These are phyloP conservation scores for Scaptomyza parva DNA, from an alignment of 2,888 invertebrate species.

Conservation along the genomic window DNA sequence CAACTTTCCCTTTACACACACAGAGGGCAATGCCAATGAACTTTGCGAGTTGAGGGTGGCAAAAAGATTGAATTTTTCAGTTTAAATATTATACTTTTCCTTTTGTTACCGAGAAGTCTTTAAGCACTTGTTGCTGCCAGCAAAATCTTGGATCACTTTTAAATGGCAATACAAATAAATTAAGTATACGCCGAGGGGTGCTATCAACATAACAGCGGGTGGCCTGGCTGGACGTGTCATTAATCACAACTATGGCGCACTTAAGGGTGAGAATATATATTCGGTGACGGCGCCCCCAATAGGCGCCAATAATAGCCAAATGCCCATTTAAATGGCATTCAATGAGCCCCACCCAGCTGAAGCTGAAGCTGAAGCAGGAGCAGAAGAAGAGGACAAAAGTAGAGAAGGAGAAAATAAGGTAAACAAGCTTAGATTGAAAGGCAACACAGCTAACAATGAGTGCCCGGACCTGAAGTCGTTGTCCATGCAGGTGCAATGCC, in stretches of 20 bases:
- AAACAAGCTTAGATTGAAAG: slow-evolving; percentile 38
- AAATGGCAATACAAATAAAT: slow-evolving; percentile 49
- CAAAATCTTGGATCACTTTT: slow-evolving; percentile 11
- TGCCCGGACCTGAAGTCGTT: not conserved
- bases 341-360: slow-evolving; percentile 36
- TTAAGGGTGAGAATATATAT: not conserved
- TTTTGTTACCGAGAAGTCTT: slow-evolving; percentile 14
- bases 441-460: slow-evolving; percentile 24
- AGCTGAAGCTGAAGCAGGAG: too few species aligned
- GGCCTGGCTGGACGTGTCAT: slow-evolving; percentile 36
- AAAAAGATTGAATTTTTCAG: not conserved
- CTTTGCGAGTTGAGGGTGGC: not conserved
- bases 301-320: slow-evolving; percentile 63
- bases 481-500: slow-evolving; percentile 31
- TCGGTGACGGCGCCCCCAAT: slow-evolving; percentile 33
- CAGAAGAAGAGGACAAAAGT: not conserved
- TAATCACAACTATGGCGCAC: slow-evolving; percentile 53
- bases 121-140: slow-evolving; percentile 51
- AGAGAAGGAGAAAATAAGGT: slow-evolving; percentile 9
- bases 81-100: not conserved
- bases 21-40: slow-evolving; percentile 38
- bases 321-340: slow-evolving; percentile 65
- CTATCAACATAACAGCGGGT: slow-evolving; percentile 24
- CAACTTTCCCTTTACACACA: slow-evolving; percentile 37
- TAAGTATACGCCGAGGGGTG: slow-evolving; percentile 36